Base-by-base conservation (phyloP, 2,888 invertebrate genomes). In the Cheilosia grossa region DNA sequence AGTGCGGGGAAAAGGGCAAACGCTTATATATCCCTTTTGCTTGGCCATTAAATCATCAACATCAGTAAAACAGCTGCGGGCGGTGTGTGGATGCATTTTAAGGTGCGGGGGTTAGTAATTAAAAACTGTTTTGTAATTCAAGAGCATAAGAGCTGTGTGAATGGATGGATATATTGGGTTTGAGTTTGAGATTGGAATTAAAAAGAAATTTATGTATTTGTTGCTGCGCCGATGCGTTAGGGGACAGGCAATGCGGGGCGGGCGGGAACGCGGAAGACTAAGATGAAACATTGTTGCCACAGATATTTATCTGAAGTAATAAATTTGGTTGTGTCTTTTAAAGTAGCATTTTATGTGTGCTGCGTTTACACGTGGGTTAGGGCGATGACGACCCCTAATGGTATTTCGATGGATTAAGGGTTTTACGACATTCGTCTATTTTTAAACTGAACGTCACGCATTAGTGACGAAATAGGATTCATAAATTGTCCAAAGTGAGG, bases 21-120 rank as follows among this genome's bases (percentile, higher is more conserved):
- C 56, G 73, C 63, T 51, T 58, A 58, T 56, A 4, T 37, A 37
- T 13, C 37, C 37, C 37, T 37, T 37, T 37, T 37, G 10, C 13
- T 37, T 59, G 42, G 59, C 53, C 51, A 47, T 56, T 69, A 83
- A 79, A 83, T 83, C 66, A 82, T 77, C 82, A 79, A 37, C 37
- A 37, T 58, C 21, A 73, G 73, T 27, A 83, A 27, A 27, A 79
- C 82, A 83, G 82, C 82, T 83, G 82, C 82, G 79, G 82, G 82
- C 73, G 63, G 56, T 61, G 30, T 54, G 4, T 47, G 24, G 9
- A 30, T n/a, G 30, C 10, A 21, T 27, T 24, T 24, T 1, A 15
- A n/a, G 1, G 54, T 15, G 56, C 42, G 61, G 69, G 61, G 44
- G 24, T 19, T 13, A 66, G 64, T 79, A 79, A 79, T 79, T 79